Evolutionary conservation across 1,140 invertebrate species (phyloP).

Genomic region (Dryas iulia): DNA sequence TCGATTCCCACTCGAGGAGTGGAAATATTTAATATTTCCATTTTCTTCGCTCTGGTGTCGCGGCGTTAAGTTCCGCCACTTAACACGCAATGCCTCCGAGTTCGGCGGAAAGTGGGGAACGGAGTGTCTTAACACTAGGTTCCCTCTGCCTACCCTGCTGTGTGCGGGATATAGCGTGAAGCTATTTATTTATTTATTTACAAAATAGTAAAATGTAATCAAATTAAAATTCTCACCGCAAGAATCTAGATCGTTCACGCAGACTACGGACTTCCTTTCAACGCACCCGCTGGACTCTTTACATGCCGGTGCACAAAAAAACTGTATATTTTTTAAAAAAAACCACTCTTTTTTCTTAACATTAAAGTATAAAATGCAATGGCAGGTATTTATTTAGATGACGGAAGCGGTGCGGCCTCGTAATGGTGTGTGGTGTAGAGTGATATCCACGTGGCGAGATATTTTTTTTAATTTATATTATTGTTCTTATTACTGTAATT

Average conservation of each 20-base stretch:
- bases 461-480: not conserved
- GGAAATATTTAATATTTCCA: no score
- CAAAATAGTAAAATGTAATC: constrained; percentile 4
- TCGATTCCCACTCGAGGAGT: no score
- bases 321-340: not conserved
- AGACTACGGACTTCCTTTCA: constrained; percentile 57
- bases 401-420: constrained; percentile 69
- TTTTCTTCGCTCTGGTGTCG: no score
- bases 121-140: no score
- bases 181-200: no score
- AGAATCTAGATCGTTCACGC: constrained; percentile 43
- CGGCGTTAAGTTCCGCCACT: no score
- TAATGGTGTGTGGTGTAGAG: constrained; percentile 43
- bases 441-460: not conserved
- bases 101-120: no score
- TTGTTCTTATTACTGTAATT: not conserved
- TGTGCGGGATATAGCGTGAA: no score
- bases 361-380: constrained; percentile 33
- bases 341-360: not conserved
- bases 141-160: no score
- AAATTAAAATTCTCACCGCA: constrained; percentile 39
- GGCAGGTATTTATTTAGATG: constrained; percentile 39
- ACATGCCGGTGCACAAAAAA: constrained; percentile 53
- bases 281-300: constrained; percentile 68
- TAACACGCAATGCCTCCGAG: no score